Evolutionary conservation across 2,888 invertebrate species (phyloP).

Genomic region (Trilocha varians): DNA sequence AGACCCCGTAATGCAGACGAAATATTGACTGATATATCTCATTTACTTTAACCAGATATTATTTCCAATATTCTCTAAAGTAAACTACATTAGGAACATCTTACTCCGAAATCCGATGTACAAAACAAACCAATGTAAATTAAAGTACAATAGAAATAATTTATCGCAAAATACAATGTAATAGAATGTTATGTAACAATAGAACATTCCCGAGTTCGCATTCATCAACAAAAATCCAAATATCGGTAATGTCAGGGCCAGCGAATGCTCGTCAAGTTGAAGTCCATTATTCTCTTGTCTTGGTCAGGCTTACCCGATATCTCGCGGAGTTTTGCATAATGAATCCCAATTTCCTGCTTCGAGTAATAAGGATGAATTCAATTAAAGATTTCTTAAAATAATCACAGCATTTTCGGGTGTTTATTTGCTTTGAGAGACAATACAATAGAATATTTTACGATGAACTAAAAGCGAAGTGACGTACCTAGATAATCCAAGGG

Average conservation of each 20-base stretch:
- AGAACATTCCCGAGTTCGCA: background rate
- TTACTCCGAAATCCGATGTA: too few relatives aligned
- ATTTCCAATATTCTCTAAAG: too few relatives aligned
- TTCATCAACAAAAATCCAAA: background rate
- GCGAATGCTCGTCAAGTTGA: background rate
- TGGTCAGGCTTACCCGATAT: constrained; percentile 14
- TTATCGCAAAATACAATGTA: too few relatives aligned
- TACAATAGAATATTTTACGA: background rate
- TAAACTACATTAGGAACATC: too few relatives aligned
- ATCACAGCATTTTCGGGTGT: background rate
- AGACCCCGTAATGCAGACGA: too few relatives aligned
- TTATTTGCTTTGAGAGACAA: background rate
- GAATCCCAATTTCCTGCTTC: constrained; percentile 5
- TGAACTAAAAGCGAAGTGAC: too few relatives aligned
- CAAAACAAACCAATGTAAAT: too few relatives aligned
- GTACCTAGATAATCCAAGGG: too few relatives aligned
- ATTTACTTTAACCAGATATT: too few relatives aligned
- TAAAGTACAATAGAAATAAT: too few relatives aligned
- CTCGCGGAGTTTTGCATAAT: constrained; percentile 5
- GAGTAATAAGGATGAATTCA: background rate
- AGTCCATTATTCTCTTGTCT: constrained; percentile 16
- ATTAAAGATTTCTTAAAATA: background rate
- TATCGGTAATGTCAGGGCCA: background rate
- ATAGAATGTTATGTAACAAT: background rate
- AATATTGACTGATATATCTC: too few relatives aligned